A percentile compares a stretch with the other conserved stretches of the same genome.
Conservation (phyloP, 2,797 vertebrate species). For the Benthosema pterotum region DNA sequence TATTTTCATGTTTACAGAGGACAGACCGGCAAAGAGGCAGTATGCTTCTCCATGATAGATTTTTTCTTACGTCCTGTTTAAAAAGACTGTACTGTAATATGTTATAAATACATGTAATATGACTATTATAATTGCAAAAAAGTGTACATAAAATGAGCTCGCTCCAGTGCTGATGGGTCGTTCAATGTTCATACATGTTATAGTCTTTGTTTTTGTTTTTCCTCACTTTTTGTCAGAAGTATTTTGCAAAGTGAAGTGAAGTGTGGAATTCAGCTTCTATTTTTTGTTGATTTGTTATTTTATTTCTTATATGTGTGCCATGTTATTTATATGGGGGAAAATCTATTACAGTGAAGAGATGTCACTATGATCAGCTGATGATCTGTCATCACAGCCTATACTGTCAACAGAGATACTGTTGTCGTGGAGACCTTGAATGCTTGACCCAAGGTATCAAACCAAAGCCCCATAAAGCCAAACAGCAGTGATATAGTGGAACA, state of each 20-base stretch:
- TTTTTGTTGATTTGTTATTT: constrained; percentile 48
- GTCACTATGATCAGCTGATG: constrained; percentile 18
- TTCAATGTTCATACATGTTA: constrained; percentile 44
- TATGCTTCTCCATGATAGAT: constrained; percentile 61
- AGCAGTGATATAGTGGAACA: too few species aligned
- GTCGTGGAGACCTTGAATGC: neutral
- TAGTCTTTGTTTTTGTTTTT: constrained; percentile 22
- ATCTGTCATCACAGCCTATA: constrained; percentile 8
- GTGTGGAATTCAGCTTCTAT: constrained; percentile 57
- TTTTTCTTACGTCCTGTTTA: constrained; percentile 55
- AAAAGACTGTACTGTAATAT: constrained; percentile 63
- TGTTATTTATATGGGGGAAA: constrained; percentile 13
- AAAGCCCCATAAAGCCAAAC: too few species aligned
- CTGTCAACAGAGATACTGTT: neutral
- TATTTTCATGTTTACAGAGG: constrained; percentile 68
- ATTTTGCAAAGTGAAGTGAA: constrained; percentile 52
- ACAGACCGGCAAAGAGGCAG: constrained; percentile 67
- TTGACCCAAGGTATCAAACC: constrained; percentile 19
- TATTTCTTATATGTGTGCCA: neutral
- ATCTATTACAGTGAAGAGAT: constrained; percentile 17
- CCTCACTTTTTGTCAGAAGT: constrained; percentile 31
- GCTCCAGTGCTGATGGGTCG: constrained; percentile 65
- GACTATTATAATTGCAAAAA: constrained; percentile 57
- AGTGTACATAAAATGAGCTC: constrained; percentile 70
- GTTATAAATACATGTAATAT: constrained; percentile 66